A percentile compares a stretch with the other conserved stretches of the same genome.
Conservation (phyloP, 1,140 invertebrate genomes). For the Lordiphosa collinella region DNA sequence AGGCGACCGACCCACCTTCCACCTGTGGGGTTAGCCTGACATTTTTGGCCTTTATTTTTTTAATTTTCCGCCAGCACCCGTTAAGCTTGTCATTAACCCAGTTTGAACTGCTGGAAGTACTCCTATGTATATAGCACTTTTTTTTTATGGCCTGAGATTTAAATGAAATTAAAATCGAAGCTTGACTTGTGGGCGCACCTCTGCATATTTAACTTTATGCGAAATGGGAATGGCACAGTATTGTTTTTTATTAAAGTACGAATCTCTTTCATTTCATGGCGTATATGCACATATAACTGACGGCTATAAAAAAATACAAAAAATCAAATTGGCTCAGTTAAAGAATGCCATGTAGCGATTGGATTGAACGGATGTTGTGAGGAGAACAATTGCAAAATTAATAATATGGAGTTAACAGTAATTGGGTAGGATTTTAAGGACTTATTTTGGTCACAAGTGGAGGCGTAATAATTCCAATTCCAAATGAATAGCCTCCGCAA, state of each 20-base stretch:
- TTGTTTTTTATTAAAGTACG: slow-evolving; percentile 52
- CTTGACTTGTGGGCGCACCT: slow-evolving; percentile 49
- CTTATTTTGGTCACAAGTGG: no score
- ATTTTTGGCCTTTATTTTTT: slow-evolving; percentile 21
- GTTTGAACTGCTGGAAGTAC: slow-evolving; percentile 55
- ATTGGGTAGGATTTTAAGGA: neutral
- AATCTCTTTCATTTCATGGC: slow-evolving; percentile 32
- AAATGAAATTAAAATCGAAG: slow-evolving; percentile 59
- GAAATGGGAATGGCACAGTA: slow-evolving; percentile 43
- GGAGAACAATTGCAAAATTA: slow-evolving; percentile 17
- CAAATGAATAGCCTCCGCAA: no score
- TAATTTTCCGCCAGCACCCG: slow-evolving; percentile 65
- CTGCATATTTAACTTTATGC: slow-evolving; percentile 61
- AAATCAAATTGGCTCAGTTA: slow-evolving; percentile 18
- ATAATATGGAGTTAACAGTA: slow-evolving; percentile 1
- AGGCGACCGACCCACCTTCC: slow-evolving; percentile 2
- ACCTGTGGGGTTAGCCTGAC: slow-evolving; percentile 32
- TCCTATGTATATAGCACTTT: slow-evolving; percentile 21
- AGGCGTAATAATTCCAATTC: no score
- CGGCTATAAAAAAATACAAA: slow-evolving; percentile 5
- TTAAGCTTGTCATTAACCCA: slow-evolving; percentile 77
- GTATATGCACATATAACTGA: slow-evolving; percentile 40
- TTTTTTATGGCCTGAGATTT: slow-evolving; percentile 58
- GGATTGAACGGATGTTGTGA: neutral
- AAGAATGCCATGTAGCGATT: slow-evolving; percentile 5